Conservation (phyloP, 2,888 invertebrate species). For the Philereme vetulata region DNA sequence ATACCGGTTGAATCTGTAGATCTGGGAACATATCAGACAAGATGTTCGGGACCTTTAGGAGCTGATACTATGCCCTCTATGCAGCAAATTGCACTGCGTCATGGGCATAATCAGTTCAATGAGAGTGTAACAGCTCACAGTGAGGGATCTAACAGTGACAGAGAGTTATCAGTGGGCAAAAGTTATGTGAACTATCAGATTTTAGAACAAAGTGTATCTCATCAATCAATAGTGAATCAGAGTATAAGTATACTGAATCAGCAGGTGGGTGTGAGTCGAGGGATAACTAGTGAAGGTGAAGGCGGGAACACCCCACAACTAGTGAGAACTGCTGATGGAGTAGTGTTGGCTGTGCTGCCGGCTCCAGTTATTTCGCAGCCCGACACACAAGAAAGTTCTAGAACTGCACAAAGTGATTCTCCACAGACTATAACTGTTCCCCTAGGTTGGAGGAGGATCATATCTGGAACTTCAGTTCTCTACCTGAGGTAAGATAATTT, state of each 20-base stretch:
- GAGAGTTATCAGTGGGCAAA: conserved; percentile 67
- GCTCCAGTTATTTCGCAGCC: conserved; percentile 54
- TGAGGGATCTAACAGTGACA: conserved; percentile 67
- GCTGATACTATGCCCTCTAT: conserved; percentile 63
- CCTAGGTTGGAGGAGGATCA: conserved; percentile 78
- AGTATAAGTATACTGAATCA: conserved; percentile 81
- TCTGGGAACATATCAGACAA: conserved; percentile 62
- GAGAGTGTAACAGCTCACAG: conserved; percentile 67
- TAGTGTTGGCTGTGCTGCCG: conserved; percentile 75
- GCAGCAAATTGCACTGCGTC: conserved; percentile 59
- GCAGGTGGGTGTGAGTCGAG: conserved; percentile 74
- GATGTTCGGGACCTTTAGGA: conserved; percentile 60
- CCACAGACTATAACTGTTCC: conserved; percentile 75
- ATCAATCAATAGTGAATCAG: conserved; percentile 80
- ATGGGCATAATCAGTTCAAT: conserved; percentile 65
- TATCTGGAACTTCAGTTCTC: conserved; percentile 71
- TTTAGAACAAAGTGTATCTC: conserved; percentile 80
- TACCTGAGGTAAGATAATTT: conserved; percentile 66
- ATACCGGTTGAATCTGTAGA: conserved; percentile 60
- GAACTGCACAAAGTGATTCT: conserved; percentile 68
- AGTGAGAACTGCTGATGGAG: conserved; percentile 76
- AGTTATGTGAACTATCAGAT: conserved; percentile 81
- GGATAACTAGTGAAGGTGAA: conserved; percentile 67
- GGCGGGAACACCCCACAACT: conserved; percentile 64
- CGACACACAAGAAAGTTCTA: conserved; percentile 62